Evolutionary conservation across 2,113 vertebrate genomes (phyloP).

Genomic region (Microcebus tavaratra): DNA sequence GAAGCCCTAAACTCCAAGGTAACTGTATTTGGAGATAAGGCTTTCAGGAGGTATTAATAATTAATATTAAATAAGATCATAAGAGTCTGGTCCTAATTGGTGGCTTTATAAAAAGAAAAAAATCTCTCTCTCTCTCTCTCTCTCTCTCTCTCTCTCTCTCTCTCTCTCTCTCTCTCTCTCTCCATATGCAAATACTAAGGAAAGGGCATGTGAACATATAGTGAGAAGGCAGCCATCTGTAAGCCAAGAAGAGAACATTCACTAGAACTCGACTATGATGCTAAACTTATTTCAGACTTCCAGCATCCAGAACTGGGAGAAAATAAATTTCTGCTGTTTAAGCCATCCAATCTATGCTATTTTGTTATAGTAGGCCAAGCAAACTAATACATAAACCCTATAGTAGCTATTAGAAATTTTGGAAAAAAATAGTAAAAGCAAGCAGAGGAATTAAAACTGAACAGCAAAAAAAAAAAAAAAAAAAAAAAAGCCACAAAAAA

Average conservation of each 20-base stretch:
- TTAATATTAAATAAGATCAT: background rate
- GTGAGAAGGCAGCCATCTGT: background rate
- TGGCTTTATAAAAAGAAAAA: background rate
- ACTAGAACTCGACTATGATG: background rate
- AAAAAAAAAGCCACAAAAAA: background rate
- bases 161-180: background rate
- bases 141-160: background rate
- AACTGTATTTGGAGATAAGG: background rate
- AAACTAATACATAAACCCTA: background rate
- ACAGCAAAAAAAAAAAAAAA: background rate
- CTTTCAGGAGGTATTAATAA: background rate
- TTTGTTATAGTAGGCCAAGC: background rate
- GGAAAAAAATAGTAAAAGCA: background rate
- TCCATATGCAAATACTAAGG: background rate
- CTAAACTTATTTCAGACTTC: background rate
- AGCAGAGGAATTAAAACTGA: background rate
- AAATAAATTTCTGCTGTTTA: background rate
- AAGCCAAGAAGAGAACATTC: background rate
- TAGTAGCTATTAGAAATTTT: background rate
- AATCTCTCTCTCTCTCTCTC: background rate
- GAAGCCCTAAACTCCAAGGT: background rate
- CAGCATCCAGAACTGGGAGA: background rate
- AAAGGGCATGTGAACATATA: background rate
- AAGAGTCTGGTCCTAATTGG: background rate
- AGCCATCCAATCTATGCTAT: background rate